phyloP scores from a whole-genome alignment of 2,113 vertebrate species.

The Sebastes schlegelii region DNA sequence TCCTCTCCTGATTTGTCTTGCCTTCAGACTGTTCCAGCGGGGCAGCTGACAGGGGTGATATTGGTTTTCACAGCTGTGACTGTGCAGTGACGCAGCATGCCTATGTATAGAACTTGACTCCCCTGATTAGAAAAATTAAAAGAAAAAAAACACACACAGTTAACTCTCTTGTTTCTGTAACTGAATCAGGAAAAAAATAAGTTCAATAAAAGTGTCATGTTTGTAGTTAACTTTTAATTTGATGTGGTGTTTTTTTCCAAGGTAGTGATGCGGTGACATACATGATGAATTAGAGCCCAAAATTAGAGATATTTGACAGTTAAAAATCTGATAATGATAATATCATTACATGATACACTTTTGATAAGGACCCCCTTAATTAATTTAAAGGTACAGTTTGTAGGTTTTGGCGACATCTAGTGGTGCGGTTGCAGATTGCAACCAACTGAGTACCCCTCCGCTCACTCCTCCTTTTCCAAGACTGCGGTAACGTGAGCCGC shows the following conservation, averaged over 20 bases:
- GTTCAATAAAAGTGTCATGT: slow-evolving; percentile 85
- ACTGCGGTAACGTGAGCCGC: too few relatives aligned
- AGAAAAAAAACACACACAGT: slow-evolving; percentile 47
- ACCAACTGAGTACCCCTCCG: too few relatives aligned
- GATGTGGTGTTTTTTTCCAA: slow-evolving; percentile 36
- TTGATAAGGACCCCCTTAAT: too few relatives aligned
- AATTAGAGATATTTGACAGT: background rate
- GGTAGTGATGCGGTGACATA: background rate
- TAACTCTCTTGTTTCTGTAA: slow-evolving; percentile 81
- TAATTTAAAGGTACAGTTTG: too few relatives aligned
- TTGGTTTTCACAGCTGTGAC: slow-evolving; percentile 83
- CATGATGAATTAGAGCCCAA: background rate
- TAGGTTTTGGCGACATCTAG: too few relatives aligned
- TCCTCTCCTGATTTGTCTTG: slow-evolving; percentile 74
- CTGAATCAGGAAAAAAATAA: slow-evolving; percentile 78
- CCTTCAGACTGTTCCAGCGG: slow-evolving; percentile 74
- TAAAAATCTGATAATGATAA: too few relatives aligned
- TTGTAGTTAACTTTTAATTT: slow-evolving; percentile 79
- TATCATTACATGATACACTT: too few relatives aligned
- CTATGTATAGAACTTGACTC: slow-evolving; percentile 80
- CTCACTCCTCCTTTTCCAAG: too few relatives aligned
- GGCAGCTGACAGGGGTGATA: slow-evolving; percentile 71
- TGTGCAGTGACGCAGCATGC: slow-evolving; percentile 84
- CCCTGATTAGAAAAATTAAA: slow-evolving; percentile 69
- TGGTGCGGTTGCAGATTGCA: too few relatives aligned